Base-by-base conservation (phyloP, 2,113 vertebrate genomes). In the Leptocoma aspasia region DNA sequence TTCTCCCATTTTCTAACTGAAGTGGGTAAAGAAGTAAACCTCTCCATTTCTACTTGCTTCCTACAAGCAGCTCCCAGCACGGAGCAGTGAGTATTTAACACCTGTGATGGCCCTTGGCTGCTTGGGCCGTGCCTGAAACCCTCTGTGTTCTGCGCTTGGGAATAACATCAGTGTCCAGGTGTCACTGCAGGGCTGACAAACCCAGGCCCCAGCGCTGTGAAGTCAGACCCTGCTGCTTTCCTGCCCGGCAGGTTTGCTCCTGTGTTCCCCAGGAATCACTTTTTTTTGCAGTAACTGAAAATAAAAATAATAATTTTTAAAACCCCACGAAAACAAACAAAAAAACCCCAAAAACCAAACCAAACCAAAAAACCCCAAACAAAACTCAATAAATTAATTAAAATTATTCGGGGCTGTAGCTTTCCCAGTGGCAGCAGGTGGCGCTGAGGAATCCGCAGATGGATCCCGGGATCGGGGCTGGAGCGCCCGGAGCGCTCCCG, bases 161-260 rank as follows among this genome's bases (percentile, higher is more conserved):
- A n/a, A 6, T 5, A 45, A 0, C 2, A 3, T 0, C 10, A 9
- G 7, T 4, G 22, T 5, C 30, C 52, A 0, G 4, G 10, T 5
- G 24, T 4, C 10, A 1, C 35, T 1, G 53, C 37, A 4, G 7
- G 0, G 49, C 76, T 54, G 66, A 2, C 2, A 35, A 12, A 28
- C 2, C 30, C 41, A 3, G 20, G 9, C 15, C 12, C 49, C 63
- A 42, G 47, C 22, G 54, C 44, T 60, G 44, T 1, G 31, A 9
- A 33, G 5, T 11, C 4, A 6, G 45, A 20, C 18, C 12, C 56
- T 5, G 61, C 33, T 10, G 76, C 31, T 15, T 7, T 44, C 1
- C 39, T 59, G 47, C 53, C 59, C 3, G 3, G 15, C n/a, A 15
- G 18, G 3, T 44, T 70, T 6, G 35, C n/a, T 31, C 19, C 53